Percentiles rank a stretch among this genome's conserved stretches.
Evolutionary conservation across 2,797 vertebrate genomes (phyloP).

Genomic region (Hydrophis major): DNA sequence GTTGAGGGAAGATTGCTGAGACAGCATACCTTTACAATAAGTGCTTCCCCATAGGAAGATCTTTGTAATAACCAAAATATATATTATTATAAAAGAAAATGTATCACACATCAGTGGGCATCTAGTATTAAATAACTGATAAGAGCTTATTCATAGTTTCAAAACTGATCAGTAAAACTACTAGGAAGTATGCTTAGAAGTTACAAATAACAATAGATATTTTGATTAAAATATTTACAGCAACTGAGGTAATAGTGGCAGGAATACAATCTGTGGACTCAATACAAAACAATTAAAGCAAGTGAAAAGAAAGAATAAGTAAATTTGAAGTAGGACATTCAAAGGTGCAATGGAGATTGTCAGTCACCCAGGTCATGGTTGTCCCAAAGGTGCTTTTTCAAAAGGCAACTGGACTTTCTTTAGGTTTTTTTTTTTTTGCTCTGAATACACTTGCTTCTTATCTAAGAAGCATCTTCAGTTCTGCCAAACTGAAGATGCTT

Average conservation of each 20-base stretch:
- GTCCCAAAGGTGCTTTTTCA: neutral
- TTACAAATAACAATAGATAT: neutral
- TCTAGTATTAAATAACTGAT: neutral
- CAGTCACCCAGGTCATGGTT: neutral
- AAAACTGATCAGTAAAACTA: neutral
- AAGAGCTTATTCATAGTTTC: conserved; percentile 1
- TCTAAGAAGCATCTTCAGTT: neutral
- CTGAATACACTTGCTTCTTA: neutral
- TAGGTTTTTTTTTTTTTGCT: too few relatives aligned
- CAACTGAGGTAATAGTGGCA: neutral
- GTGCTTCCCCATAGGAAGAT: neutral
- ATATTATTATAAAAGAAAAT: conserved; percentile 9
- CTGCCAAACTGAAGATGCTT: neutral
- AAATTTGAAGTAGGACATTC: neutral
- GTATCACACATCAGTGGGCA: neutral
- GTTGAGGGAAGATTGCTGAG: neutral
- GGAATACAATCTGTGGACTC: neutral
- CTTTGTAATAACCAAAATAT: neutral
- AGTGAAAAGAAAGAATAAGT: neutral
- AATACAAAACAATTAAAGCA: neutral
- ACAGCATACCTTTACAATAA: neutral
- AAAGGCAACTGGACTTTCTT: neutral
- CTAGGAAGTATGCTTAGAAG: neutral
- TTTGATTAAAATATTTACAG: neutral
- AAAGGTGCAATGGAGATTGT: neutral